These are phyloP conservation scores for Dynastes grantii DNA, from an alignment of 2,888 invertebrate genomes.

Conservation along the genomic window DNA sequence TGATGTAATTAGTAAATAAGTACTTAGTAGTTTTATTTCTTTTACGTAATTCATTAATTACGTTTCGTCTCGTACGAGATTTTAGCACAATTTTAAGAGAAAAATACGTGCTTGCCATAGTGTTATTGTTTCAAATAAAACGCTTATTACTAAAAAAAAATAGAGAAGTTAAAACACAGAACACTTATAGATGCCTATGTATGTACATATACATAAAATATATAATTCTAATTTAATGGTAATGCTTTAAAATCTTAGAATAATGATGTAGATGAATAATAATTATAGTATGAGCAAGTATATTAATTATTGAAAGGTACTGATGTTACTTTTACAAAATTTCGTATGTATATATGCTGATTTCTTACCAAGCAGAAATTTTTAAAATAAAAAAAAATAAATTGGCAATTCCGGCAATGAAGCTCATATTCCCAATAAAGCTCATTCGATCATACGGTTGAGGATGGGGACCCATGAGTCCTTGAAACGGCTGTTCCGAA, in stretches of 20 bases:
- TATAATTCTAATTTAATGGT: neutral
- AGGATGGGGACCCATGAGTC: too few species aligned
- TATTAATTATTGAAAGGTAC: neutral
- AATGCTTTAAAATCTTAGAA: neutral
- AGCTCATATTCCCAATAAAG: too few species aligned
- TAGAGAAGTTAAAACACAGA: neutral
- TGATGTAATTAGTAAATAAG: too few species aligned
- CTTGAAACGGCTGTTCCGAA: too few species aligned
- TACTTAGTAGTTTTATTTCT: too few species aligned
- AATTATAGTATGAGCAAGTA: conserved; percentile 5
- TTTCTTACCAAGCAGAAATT: too few species aligned
- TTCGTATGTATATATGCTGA: neutral
- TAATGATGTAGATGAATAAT: neutral
- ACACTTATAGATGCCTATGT: neutral
- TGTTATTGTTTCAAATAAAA: neutral
- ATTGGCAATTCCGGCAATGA: too few species aligned
- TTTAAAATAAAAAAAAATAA: too few species aligned
- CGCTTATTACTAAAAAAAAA: neutral
- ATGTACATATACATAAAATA: neutral
- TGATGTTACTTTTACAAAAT: neutral
- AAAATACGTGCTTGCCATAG: conserved; percentile 1
- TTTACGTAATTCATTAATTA: neutral
- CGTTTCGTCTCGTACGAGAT: neutral
- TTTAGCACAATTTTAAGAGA: conserved; percentile 12
- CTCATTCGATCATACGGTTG: too few species aligned